A percentile compares a stretch with the other conserved stretches of the same genome.
Conservation (phyloP, 2,888 invertebrate species). For the Pollenia amentaria region DNA sequence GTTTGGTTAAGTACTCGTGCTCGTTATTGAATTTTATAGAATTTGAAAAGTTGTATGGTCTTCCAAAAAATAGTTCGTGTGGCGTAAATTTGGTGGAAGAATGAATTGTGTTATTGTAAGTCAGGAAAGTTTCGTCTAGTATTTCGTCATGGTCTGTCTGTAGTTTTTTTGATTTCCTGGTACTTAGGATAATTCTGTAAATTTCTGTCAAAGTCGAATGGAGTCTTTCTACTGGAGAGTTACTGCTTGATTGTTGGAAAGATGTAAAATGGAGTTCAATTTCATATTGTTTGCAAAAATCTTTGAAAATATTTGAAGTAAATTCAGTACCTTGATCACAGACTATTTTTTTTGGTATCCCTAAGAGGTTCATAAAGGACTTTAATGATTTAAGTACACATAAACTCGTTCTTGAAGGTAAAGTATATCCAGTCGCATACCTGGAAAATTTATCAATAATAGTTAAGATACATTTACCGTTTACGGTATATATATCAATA, state of each 20-base stretch:
- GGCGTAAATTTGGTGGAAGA: slow-evolving; percentile 25
- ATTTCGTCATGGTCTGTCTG: neutral
- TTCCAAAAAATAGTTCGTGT: slow-evolving; percentile 2
- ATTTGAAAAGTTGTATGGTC: too few species aligned
- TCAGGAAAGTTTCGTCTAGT: slow-evolving; percentile 5
- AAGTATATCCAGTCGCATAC: slow-evolving; percentile 49
- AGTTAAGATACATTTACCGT: slow-evolving; percentile 60
- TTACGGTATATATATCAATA: slow-evolving; percentile 65
- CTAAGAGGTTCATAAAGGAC: too few species aligned
- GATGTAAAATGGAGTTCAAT: slow-evolving; percentile 53
- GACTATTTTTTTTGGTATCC: too few species aligned
- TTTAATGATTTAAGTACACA: too few species aligned
- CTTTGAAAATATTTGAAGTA: too few species aligned
- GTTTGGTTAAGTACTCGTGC: slow-evolving; percentile 16
- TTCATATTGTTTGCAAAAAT: slow-evolving; percentile 35
- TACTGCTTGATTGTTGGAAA: slow-evolving; percentile 57
- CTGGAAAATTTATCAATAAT: slow-evolving; percentile 45
- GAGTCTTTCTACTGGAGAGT: slow-evolving; percentile 42
- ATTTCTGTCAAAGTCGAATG: slow-evolving; percentile 27
- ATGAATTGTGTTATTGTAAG: slow-evolving; percentile 43
- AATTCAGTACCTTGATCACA: too few species aligned
- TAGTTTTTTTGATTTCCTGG: neutral
- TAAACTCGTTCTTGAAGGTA: too few species aligned
- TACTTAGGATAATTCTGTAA: neutral
- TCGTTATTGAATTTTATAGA: neutral